Evolutionary conservation across 2,888 invertebrate species (phyloP).

Genomic region (Orthosia gothica): DNA sequence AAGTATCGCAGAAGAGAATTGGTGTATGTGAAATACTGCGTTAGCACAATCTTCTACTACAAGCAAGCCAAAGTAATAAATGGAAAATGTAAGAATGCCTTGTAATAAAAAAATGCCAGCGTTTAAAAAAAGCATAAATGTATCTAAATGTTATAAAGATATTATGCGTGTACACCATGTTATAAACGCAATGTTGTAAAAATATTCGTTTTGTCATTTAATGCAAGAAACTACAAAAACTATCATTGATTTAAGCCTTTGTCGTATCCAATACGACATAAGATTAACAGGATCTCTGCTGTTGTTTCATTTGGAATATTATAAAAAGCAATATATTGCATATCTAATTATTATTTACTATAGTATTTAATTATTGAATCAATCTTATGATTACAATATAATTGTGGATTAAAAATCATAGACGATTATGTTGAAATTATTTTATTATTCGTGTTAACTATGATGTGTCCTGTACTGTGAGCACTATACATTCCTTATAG

Average conservation of each 20-base stretch:
- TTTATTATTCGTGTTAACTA: slow-evolving; percentile 37
- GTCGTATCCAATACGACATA: slow-evolving; percentile 42
- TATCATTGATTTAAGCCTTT: slow-evolving; percentile 16
- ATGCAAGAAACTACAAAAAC: slow-evolving; percentile 4
- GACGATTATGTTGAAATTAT: slow-evolving; percentile 43
- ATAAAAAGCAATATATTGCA: slow-evolving; percentile 65
- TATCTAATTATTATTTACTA: slow-evolving; percentile 63
- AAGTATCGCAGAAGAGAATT: not conserved
- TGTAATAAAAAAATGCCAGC: slow-evolving; percentile 12
- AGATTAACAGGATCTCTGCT: slow-evolving; percentile 28
- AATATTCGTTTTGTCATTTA: slow-evolving; percentile 9
- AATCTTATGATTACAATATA: slow-evolving; percentile 54
- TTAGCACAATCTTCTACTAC: not conserved
- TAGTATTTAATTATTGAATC: slow-evolving; percentile 41
- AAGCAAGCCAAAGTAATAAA: no score
- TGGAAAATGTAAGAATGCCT: not conserved
- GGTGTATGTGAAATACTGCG: not conserved
- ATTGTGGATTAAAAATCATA: slow-evolving; percentile 50
- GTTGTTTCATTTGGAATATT: slow-evolving; percentile 47
- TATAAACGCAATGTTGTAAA: slow-evolving; percentile 23
- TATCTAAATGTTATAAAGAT: slow-evolving; percentile 18
- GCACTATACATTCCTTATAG: slow-evolving; percentile 62
- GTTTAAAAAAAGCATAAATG: slow-evolving; percentile 21
- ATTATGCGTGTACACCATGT: slow-evolving; percentile 11
- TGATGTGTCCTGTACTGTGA: slow-evolving; percentile 52